Base-by-base conservation (phyloP, 2,113 vertebrate genomes). In the Cavia aperea region DNA sequence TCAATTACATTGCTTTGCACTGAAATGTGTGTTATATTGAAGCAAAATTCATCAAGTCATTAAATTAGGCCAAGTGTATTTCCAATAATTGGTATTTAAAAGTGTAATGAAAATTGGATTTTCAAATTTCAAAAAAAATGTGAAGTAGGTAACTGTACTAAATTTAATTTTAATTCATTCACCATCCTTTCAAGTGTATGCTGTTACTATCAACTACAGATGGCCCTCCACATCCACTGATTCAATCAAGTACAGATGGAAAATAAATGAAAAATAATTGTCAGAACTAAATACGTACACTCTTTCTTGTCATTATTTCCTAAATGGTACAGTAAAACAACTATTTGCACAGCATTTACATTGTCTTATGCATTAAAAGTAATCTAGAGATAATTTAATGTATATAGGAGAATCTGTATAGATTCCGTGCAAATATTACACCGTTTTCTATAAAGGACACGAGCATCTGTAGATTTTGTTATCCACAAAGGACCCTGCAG, bases 101-200 rank as follows among this genome's bases (percentile, higher is more conserved):
- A 85, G 51, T 56, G 19, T 15, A 82, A 82, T 36, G 43, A 72
- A 85, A n/a, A 65, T 77, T 39, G 24, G 4, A 89, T 92, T 89
- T 93, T 86, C 43, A 79, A 81, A 73, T 58, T 73, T 18, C 49
- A 21, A 87, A 62, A 92, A 92, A 83, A 51, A 49, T 29, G 11
- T 62, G 65, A 90, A 79, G 63, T 68, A 83, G n/a, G 46, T 89
- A 56, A 62, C 33, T 58, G 46, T 33, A 87, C 54, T 54, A 88
- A 82, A 49, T 77, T 95, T 54, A 93, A 54, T 16, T 86, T 89
- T 63, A 58, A 92, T 72, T 87, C 43, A 86, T 78, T 94, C 49
- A 49, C 73, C 39, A 92, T 62, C 21, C 15, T 77, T 77, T 15
- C 31, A 92, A 87, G 18, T 62, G 8, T 65, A 72, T 58, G 13